Base-by-base conservation (phyloP, 2,797 vertebrate genomes). In the Arnoldichthys spilopterus region DNA sequence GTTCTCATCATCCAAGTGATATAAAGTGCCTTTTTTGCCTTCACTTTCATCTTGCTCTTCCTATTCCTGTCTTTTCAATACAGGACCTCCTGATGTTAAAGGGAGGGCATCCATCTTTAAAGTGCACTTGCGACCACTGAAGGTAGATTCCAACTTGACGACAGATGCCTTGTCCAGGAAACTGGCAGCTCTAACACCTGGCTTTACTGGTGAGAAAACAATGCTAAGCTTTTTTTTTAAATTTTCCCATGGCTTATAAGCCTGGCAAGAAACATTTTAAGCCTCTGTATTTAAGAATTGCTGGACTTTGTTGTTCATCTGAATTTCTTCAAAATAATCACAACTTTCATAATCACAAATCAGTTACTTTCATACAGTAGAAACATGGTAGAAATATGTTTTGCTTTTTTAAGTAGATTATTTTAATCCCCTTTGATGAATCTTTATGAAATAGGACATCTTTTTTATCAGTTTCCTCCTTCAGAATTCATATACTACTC, bases 31-130 rank as follows among this genome's bases (percentile, higher is more conserved):
- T 47, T 53, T 13, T 8, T 68, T 47, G 6, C 4, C 11, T 53
- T 22, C 45, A 32, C 8, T 62, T 70, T 68, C 22, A 28, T 70
- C 53, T 16, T 62, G 4, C n/a, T 45, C 13, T 32, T 74, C 6
- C 61, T 37, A 2, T 28, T 24, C 24, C 24, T 30, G 26, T 4
- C 37, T 43, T 54, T 53, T 34, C 22, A 20, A 51, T 20, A 26
- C 74, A 92, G 93, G 91, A 4, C 87, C 89, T 4, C 90, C 92
- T 20, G 91, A 93, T 76, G 90, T 93, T 78, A 92, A 91, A 86
- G 92, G 92, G 69, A 87, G 93, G 61, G 89, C 89, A 0, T 92
- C 91, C 11, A 88, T 93, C 73, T 92, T 93, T 86, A 92, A 89
- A 76, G 91, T 92, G 49, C 90, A 92, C 69, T 76, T 92, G 37